These are phyloP conservation scores for Drosophila pallidifrons DNA, from an alignment of 1,140 invertebrate species.

Conservation along the genomic window DNA sequence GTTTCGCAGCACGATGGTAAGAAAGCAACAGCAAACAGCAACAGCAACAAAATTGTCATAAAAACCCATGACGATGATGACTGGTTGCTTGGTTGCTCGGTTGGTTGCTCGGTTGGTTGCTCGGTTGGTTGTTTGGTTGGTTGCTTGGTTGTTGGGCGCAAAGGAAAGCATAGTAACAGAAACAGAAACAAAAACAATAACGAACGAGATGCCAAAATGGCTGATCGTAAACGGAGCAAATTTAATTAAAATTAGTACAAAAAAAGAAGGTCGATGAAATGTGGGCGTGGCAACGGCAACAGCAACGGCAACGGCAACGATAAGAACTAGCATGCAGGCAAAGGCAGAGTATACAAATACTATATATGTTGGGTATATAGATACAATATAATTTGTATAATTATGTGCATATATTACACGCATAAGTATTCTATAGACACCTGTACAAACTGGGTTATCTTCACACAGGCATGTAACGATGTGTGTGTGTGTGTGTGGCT, in stretches of 20 bases:
- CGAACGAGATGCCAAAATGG: constrained; percentile 48
- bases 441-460: constrained; percentile 79
- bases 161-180: not conserved
- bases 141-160: constrained; percentile 33
- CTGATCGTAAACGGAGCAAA: constrained; percentile 23
- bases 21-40: not conserved
- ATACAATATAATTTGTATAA: not conserved
- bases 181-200: too few relatives aligned
- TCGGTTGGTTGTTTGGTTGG: not conserved
- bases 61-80: constrained; percentile 68
- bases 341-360: not conserved
- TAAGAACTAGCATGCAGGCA: constrained; percentile 10
- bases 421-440: constrained; percentile 48
- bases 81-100: constrained; percentile 26
- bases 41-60: constrained; percentile 57
- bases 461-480: constrained; percentile 30
- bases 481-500: not conserved
- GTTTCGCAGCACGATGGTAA: constrained; percentile 8
- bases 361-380: not conserved
- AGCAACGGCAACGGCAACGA: not conserved
- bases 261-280: not conserved
- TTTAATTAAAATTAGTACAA: constrained; percentile 64
- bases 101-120: not conserved
- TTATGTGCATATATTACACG: constrained; percentile 12
- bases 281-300: constrained; percentile 20